Conservation (phyloP, 2,888 invertebrate genomes). For the Meghimatium bilineatum region DNA sequence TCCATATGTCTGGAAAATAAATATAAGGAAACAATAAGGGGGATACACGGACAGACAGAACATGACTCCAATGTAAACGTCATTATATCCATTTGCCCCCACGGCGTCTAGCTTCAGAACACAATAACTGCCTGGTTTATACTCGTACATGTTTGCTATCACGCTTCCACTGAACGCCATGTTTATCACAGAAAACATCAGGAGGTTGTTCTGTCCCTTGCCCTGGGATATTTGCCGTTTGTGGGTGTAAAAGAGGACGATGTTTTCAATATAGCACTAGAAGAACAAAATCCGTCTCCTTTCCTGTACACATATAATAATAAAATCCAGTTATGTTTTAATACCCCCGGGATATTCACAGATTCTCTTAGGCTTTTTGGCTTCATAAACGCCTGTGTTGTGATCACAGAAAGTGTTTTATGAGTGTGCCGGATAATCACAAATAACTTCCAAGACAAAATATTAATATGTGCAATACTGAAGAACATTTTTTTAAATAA, state of each 20-base stretch:
- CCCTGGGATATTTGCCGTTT: not conserved
- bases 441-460: too few relatives aligned
- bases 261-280: not conserved
- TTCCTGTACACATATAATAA: not conserved
- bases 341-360: not conserved
- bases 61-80: not conserved
- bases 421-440: too few relatives aligned
- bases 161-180: too few relatives aligned
- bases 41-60: not conserved
- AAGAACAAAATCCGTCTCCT: not conserved
- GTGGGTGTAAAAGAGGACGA: not conserved
- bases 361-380: not conserved
- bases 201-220: not conserved
- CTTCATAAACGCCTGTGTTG: not conserved
- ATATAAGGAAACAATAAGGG: not conserved
- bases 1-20: not conserved
- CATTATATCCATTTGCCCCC: not conserved
- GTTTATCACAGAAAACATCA: not conserved
- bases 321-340: not conserved
- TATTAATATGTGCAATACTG: too few relatives aligned
- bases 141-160: conserved; percentile 8
- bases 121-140: not conserved
- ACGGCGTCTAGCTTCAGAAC: not conserved
- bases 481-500: too few relatives aligned
- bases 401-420: too few relatives aligned